Base-by-base conservation (phyloP, 2,888 invertebrate genomes). In the Lycocerus yunnanus region DNA sequence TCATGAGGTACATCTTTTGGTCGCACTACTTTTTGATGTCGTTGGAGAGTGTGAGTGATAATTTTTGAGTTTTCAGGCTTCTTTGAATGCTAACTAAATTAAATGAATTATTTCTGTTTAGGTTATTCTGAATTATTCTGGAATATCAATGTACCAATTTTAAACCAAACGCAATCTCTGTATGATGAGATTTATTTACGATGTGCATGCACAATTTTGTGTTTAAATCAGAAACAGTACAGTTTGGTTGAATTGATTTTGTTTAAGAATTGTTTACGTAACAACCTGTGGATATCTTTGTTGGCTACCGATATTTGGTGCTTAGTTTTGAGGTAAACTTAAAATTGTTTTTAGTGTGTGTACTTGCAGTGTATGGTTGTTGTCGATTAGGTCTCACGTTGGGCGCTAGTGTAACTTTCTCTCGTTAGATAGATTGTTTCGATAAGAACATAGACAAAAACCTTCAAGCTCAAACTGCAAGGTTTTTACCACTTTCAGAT, bases 251-350 rank as follows among this genome's bases (percentile, higher is more conserved):
- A 84, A 71, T 27, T 70, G 3, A 70, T 81, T 66, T 76, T 85
- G 68, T 69, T 83, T 13, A 78, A 80, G 75, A 78, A 80, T 73
- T 13, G 84, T 58, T 70, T 84, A 15, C 78, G 82, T 68, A 75
- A 79, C 66, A 72, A 81, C 63, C 71, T 82, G 65, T 84, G 83
- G 82, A 68, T 70, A 73, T 80, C 82, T 14, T 67, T 85, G 59
- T 75, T 85, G 20, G 82, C 84, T 4, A 71, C 79, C 15, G 85
- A 85, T 67, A 72, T 84, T 67, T 85, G 83, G 83, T 78, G 78
- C 70, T 79, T 83, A 60, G 76, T 84, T 73, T 75, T 82, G 24
- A 81, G 81, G 85, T 85, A 81, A 78, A n/a, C 59, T 24, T 16
- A 15, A 3, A 21, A 43, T 11, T 73, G 16, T 60, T 60, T 14